Evolutionary conservation across 2,888 invertebrate genomes (phyloP).

Genomic region (Nineta flava): DNA sequence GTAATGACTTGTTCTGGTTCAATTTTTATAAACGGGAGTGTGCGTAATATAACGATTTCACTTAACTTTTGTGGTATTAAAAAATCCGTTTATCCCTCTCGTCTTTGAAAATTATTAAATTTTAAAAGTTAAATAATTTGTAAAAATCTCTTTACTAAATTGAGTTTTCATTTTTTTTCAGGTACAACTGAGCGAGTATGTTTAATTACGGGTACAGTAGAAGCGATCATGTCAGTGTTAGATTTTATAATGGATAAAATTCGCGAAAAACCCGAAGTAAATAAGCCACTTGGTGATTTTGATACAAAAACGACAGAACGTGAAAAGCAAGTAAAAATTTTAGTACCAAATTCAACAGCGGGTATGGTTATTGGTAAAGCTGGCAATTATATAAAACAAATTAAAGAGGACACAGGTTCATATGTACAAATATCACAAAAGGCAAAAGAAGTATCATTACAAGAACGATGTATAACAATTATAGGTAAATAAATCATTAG

Average conservation of each 20-base stretch:
- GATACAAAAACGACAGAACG: constrained; percentile 75
- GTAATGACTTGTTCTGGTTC: too few relatives aligned
- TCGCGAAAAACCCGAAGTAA: constrained; percentile 82
- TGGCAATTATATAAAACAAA: constrained; percentile 90
- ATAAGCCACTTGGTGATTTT: constrained; percentile 59
- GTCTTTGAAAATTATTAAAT: too few relatives aligned
- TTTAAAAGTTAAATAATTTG: too few relatives aligned
- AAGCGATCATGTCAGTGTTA: constrained; percentile 80
- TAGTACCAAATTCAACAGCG: constrained; percentile 92
- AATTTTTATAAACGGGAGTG: too few relatives aligned
- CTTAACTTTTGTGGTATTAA: too few relatives aligned
- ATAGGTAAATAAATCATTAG: constrained; percentile 42
- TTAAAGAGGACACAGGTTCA: constrained; percentile 86
- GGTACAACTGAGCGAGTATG: constrained; percentile 90
- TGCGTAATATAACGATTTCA: too few relatives aligned
- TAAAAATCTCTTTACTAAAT: too few relatives aligned
- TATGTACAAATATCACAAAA: constrained; percentile 96
- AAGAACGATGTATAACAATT: constrained; percentile 90
- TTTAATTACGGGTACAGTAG: constrained; percentile 79
- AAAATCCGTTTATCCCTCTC: too few relatives aligned
- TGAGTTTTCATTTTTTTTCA: constrained; percentile 26
- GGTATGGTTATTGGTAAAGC: constrained; percentile 97
- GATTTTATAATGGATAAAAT: constrained; percentile 94
- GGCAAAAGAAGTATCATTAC: constrained; percentile 81
- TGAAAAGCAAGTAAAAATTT: constrained; percentile 82